Evolutionary conservation across 2,797 vertebrate genomes (phyloP).

Genomic region (Pseudomugil tenellus): DNA sequence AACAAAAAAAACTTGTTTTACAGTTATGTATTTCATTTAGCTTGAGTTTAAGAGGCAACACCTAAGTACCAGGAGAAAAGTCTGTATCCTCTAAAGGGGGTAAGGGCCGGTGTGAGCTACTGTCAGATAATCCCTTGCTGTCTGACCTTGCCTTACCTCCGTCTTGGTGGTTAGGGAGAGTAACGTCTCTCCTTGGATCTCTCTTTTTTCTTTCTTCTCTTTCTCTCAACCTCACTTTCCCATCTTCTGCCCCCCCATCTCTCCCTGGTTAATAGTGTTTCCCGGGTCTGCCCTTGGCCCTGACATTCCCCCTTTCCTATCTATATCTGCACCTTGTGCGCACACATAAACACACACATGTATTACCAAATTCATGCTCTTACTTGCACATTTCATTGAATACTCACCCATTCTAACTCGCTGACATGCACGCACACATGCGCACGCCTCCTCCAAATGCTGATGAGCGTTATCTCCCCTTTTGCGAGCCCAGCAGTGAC

Average conservation of each 20-base stretch:
- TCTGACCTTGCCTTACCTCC: constrained; percentile 77
- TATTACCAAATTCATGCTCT: constrained; percentile 29
- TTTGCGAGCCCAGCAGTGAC: constrained; percentile 66
- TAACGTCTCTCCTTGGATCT: constrained; percentile 80
- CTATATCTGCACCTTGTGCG: constrained; percentile 45
- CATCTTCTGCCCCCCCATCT: constrained; percentile 42
- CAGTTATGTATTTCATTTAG: constrained; percentile 28
- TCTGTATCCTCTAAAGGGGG: constrained; percentile 37
- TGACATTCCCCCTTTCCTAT: constrained; percentile 69
- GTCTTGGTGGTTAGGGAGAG: constrained; percentile 77
- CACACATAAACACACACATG: constrained; percentile 22
- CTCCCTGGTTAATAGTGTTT: constrained; percentile 78
- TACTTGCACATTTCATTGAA: constrained; percentile 44
- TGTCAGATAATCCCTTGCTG: constrained; percentile 73
- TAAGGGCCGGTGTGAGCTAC: constrained; percentile 45
- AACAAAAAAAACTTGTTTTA: constrained; percentile 19
- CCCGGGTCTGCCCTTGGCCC: constrained; percentile 78
- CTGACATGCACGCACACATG: constrained; percentile 29
- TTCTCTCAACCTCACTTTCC: constrained; percentile 66
- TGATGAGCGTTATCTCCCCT: constrained; percentile 74
- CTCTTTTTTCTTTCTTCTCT: constrained; percentile 72
- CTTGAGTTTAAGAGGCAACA: constrained; percentile 30
- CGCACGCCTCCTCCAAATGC: constrained; percentile 65
- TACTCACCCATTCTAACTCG: constrained; percentile 31
- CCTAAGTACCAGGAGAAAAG: constrained; percentile 40